phyloP scores from a whole-genome alignment of 1,140 invertebrate species.

The Drosophila orena region DNA sequence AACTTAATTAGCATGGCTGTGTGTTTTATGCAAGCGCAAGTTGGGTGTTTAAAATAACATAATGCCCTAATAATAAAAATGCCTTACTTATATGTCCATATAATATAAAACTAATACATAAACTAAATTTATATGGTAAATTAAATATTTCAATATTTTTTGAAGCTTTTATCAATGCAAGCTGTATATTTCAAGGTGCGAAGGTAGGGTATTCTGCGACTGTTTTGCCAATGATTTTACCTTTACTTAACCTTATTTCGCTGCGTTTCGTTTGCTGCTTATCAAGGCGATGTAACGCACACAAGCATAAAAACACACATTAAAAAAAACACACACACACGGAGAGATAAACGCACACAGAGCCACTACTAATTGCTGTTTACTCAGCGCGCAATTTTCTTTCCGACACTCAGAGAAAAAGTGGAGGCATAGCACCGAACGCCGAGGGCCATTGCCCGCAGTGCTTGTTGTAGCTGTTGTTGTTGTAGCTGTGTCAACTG shows the following conservation, averaged over 20 bases:
- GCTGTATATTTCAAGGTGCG: too few species aligned
- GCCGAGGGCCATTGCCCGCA: slow-evolving; percentile 36
- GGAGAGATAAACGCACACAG: slow-evolving; percentile 43
- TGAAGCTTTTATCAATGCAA: too few species aligned
- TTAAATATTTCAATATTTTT: background rate
- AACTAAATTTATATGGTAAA: too few species aligned
- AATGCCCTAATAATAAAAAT: too few species aligned
- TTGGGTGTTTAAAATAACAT: background rate
- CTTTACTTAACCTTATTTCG: slow-evolving; percentile 58
- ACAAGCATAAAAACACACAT: slow-evolving; percentile 18
- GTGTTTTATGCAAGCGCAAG: background rate
- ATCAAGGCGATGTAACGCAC: slow-evolving; percentile 58
- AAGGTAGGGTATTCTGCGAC: background rate
- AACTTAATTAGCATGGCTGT: slow-evolving; percentile 14
- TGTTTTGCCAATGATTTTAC: slow-evolving; percentile 29
- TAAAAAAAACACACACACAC: slow-evolving; percentile 28
- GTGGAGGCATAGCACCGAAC: slow-evolving; percentile 9
- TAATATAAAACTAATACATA: too few species aligned
- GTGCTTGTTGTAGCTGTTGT: slow-evolving; percentile 5
- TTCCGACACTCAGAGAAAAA: slow-evolving; percentile 52
- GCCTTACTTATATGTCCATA: too few species aligned
- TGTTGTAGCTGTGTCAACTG: slow-evolving; percentile 33
- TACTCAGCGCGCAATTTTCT: slow-evolving; percentile 75
- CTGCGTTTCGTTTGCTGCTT: slow-evolving; percentile 49
- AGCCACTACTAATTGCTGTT: slow-evolving; percentile 73